Evolutionary conservation across 2,797 vertebrate genomes (phyloP).

Genomic region (Nannoperca obscura): DNA sequence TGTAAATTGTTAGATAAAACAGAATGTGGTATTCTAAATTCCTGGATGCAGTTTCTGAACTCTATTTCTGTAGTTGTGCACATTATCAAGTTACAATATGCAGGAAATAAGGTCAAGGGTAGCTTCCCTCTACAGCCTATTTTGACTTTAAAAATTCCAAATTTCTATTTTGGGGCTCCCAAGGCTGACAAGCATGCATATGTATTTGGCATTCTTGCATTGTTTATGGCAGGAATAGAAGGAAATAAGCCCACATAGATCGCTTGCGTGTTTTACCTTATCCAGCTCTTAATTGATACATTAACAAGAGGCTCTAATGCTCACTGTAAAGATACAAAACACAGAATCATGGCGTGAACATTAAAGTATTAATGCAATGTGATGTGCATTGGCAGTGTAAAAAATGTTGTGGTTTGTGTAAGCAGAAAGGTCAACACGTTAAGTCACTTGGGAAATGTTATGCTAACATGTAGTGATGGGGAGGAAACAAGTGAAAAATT

Average conservation of each 20-base stretch:
- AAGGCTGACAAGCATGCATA: background rate
- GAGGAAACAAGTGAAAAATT: background rate
- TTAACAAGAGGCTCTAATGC: too few species aligned
- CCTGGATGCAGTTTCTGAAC: background rate
- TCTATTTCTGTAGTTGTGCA: background rate
- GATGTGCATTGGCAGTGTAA: background rate
- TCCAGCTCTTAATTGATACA: background rate
- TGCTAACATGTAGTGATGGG: background rate
- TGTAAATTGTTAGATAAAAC: background rate
- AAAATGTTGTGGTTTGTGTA: background rate
- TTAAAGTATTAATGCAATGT: too few species aligned
- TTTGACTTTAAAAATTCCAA: slow-evolving; percentile 24
- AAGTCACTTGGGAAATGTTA: background rate
- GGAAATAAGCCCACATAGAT: too few species aligned
- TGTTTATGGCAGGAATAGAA: background rate
- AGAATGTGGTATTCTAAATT: background rate
- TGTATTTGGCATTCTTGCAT: background rate
- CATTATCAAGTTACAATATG: slow-evolving; percentile 6
- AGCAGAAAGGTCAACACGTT: background rate
- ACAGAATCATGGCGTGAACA: background rate
- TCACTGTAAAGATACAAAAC: background rate
- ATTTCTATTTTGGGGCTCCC: slow-evolving; percentile 3
- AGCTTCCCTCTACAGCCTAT: background rate
- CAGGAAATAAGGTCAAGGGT: slow-evolving; percentile 33
- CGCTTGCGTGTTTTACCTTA: background rate